Percentiles rank a stretch among this genome's conserved stretches.
phyloP scores from a whole-genome alignment of 2,888 invertebrate species.

The Neoaliturus tenellus region DNA sequence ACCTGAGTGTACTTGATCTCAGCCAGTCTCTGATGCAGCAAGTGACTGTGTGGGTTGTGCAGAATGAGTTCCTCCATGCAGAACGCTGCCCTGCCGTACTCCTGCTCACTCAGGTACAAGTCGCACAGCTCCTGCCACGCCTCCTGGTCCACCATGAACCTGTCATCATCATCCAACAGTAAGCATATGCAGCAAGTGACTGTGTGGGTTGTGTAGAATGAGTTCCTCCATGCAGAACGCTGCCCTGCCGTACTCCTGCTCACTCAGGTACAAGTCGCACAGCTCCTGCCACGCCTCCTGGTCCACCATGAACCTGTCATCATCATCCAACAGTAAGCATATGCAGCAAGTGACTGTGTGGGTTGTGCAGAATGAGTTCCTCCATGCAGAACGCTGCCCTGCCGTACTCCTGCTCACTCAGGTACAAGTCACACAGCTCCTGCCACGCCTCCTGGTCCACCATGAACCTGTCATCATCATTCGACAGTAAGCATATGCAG shows the following conservation, averaged over 20 bases:
- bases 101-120: constrained; percentile 92
- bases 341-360: constrained; percentile 96
- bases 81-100: constrained; percentile 94
- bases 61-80: constrained; percentile 97
- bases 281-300: no score
- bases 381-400: constrained; percentile 98
- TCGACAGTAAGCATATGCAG: no score
- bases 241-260: no score
- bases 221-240: no score
- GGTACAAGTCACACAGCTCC: constrained; percentile 94
- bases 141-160: constrained; percentile 98
- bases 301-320: no score
- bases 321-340: no score
- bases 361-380: constrained; percentile 95
- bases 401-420: constrained; percentile 90
- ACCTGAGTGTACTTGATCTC: constrained; percentile 94
- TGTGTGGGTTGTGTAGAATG: no score
- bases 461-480: constrained; percentile 83
- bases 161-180: constrained; percentile 71
- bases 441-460: constrained; percentile 99
- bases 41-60: constrained; percentile 96
- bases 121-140: constrained; percentile 98
- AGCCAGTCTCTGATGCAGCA: constrained; percentile 94
- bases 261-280: no score
- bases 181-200: no score